These are phyloP conservation scores for Lypha dubia DNA, from an alignment of 2,888 invertebrate species.

Conservation along the genomic window DNA sequence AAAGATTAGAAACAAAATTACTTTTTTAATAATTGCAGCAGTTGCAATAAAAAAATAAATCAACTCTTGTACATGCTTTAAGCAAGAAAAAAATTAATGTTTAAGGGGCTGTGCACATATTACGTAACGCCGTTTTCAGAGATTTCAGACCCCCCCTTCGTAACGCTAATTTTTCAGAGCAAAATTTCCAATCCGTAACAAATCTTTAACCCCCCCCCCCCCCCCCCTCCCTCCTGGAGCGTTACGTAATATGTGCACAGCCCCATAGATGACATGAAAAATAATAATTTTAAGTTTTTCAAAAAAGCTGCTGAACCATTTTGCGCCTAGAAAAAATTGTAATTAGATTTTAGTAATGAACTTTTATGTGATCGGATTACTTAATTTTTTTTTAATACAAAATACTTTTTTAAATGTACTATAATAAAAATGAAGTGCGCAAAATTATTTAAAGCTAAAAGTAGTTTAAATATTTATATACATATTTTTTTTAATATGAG, in stretches of 20 bases:
- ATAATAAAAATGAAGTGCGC: conserved; percentile 15
- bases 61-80: conserved; percentile 41
- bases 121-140: too few species aligned
- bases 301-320: not conserved
- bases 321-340: not conserved
- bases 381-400: conserved; percentile 28
- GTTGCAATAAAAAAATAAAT: conserved; percentile 49
- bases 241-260: too few species aligned
- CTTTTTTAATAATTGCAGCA: conserved; percentile 49
- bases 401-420: conserved; percentile 20
- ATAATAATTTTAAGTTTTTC: not conserved
- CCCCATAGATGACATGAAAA: conserved; percentile 31
- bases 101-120: too few species aligned
- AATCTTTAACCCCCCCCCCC: too few species aligned
- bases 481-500: conserved; percentile 18
- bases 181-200: too few species aligned
- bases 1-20: conserved; percentile 16
- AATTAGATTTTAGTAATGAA: conserved; percentile 35
- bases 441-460: conserved; percentile 23
- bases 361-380: conserved; percentile 56
- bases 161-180: too few species aligned
- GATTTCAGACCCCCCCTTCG: too few species aligned
- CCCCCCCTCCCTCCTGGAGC: too few species aligned
- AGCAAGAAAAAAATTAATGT: conserved; percentile 41
- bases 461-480: not conserved